A percentile compares a stretch with the other conserved stretches of the same genome.
Evolutionary conservation across 2,797 vertebrate genomes (phyloP).

Genomic region (Eidolon dupreanum): DNA sequence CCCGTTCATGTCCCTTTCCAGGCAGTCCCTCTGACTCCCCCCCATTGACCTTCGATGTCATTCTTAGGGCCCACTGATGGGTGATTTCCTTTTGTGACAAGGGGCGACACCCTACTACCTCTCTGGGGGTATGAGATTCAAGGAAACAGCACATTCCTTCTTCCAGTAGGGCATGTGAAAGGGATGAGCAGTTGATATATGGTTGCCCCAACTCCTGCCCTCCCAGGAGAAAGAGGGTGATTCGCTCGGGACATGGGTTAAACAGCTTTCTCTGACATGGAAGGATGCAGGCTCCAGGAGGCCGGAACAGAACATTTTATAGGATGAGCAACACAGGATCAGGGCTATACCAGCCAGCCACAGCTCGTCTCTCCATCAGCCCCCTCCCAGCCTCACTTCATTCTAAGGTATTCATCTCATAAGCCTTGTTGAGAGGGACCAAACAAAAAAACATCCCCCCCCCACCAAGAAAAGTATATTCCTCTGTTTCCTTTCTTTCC

Average conservation of each 20-base stretch:
- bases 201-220: neutral
- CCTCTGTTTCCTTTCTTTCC: neutral
- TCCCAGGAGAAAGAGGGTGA: neutral
- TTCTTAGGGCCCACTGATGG: neutral
- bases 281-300: neutral
- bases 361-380: too few species aligned
- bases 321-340: neutral
- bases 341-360: neutral
- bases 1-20: neutral
- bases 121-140: neutral
- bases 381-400: neutral
- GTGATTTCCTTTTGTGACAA: neutral
- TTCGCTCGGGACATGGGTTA: neutral
- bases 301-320: constrained; percentile 41
- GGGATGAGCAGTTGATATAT: too few species aligned
- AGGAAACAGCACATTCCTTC: neutral
- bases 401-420: neutral
- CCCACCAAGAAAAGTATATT: neutral
- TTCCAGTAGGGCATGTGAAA: accelerated
- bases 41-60: neutral
- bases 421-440: neutral
- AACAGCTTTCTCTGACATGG: neutral
- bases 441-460: neutral
- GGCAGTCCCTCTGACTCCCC: neutral
- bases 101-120: neutral